Evolutionary conservation across 2,797 vertebrate genomes (phyloP).

Genomic region (Sebastes glaucus): DNA sequence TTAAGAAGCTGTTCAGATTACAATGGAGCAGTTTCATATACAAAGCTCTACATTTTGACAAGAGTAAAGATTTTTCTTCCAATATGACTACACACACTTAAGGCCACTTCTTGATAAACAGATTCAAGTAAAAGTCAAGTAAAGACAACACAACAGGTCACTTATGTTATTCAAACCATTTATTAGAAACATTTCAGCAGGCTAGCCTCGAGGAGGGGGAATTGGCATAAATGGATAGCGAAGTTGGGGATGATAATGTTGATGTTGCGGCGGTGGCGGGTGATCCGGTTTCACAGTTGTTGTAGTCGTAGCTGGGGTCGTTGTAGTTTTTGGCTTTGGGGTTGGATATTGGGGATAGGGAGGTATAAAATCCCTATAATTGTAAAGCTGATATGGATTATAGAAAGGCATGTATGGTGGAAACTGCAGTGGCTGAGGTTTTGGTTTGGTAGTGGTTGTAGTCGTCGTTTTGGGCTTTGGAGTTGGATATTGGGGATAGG

Average conservation of each 20-base stretch:
- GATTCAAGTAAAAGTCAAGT: not conserved
- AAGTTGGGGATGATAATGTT: not conserved
- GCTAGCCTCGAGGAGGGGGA: not conserved
- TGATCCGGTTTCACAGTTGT: not conserved
- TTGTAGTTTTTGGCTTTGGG: no score
- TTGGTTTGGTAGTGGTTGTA: no score
- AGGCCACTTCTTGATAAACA: not conserved
- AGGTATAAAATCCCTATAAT: no score
- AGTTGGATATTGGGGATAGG: not conserved
- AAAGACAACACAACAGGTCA: not conserved
- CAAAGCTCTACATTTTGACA: no score
- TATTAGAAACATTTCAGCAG: constrained; percentile 21
- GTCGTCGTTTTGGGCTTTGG: not conserved
- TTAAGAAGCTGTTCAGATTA: not conserved
- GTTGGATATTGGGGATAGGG: not conserved
- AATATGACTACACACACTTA: not conserved
- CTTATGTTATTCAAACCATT: not conserved
- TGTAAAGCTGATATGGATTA: not conserved
- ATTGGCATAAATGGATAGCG: not conserved
- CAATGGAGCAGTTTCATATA: not conserved
- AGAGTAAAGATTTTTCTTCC: not conserved
- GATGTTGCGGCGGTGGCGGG: no score
- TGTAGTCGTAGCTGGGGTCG: not conserved
- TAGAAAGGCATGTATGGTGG: not conserved
- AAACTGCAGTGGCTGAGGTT: not conserved